Evolutionary conservation across 2,888 invertebrate genomes (phyloP).

Genomic region (Anaspis maculata): DNA sequence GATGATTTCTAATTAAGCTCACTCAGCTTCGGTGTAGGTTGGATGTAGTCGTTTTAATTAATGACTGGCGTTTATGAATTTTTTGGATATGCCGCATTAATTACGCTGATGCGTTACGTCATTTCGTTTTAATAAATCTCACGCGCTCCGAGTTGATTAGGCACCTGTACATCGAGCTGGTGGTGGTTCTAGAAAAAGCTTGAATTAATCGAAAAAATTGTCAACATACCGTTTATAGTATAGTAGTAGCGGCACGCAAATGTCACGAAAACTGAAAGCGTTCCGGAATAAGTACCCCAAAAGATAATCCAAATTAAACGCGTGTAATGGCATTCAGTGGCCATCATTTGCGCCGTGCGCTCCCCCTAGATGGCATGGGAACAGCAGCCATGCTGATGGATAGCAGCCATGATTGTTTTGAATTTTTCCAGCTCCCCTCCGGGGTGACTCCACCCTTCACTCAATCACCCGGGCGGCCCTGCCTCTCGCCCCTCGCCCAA

Average conservation of each 20-base stretch:
- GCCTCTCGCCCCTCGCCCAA: slow-evolving; percentile 38
- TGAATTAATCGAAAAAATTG: background rate
- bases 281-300: background rate
- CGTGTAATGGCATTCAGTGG: slow-evolving; percentile 18
- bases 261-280: background rate
- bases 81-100: too few relatives aligned
- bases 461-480: slow-evolving; percentile 45
- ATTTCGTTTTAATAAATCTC: too few relatives aligned
- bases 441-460: slow-evolving; percentile 50
- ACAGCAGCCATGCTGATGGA: slow-evolving; percentile 49
- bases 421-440: slow-evolving; percentile 38
- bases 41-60: too few relatives aligned
- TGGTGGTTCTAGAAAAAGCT: too few relatives aligned
- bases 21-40: too few relatives aligned
- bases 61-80: too few relatives aligned
- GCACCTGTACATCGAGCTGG: too few relatives aligned
- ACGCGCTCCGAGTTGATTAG: too few relatives aligned
- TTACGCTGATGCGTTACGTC: too few relatives aligned
- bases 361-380: slow-evolving; percentile 14
- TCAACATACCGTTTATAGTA: background rate
- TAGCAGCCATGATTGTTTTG: slow-evolving; percentile 52
- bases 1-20: too few relatives aligned
- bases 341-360: slow-evolving; percentile 24
- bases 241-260: too few relatives aligned
- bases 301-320: slow-evolving; percentile 3